A percentile compares a stretch with the other conserved stretches of the same genome.
These are phyloP conservation scores for Sebastes hopkinsi DNA, from an alignment of 2,797 vertebrate species.

Conservation along the genomic window DNA sequence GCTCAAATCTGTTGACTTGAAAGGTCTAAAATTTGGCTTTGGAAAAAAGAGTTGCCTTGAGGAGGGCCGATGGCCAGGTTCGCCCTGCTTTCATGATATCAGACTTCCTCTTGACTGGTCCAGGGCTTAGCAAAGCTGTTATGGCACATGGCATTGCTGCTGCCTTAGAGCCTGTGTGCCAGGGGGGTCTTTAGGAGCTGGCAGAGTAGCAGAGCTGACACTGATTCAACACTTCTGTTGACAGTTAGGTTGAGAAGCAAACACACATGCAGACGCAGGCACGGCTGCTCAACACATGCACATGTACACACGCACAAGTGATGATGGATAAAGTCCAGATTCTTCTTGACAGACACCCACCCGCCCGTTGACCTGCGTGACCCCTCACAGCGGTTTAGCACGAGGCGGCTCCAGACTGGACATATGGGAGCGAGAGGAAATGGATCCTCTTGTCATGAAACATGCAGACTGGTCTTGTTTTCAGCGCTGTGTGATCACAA, in stretches of 20 bases:
- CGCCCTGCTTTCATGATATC: conserved; percentile 26
- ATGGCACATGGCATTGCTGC: conserved; percentile 11
- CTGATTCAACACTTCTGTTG: conserved; percentile 50
- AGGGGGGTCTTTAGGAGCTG: conserved; percentile 43
- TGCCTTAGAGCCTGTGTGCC: conserved; percentile 32
- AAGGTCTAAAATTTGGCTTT: conserved; percentile 17
- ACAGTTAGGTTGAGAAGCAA: conserved; percentile 23
- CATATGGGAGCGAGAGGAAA: conserved; percentile 11
- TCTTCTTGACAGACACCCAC: conserved; percentile 32
- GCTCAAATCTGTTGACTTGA: conserved; percentile 22
- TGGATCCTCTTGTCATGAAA: conserved; percentile 17
- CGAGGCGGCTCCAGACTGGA: conserved; percentile 20
- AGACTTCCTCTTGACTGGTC: conserved; percentile 20
- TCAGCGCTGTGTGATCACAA: conserved; percentile 1
- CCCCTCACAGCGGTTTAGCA: conserved; percentile 24
- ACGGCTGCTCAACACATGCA: background rate
- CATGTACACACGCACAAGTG: background rate
- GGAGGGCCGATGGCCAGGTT: conserved; percentile 2
- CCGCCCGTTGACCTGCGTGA: conserved; percentile 18
- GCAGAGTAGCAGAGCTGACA: conserved; percentile 37
- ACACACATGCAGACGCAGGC: conserved; percentile 11
- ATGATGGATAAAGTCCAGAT: conserved; percentile 46
- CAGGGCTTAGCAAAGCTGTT: conserved; percentile 33
- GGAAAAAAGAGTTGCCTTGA: conserved; percentile 6
- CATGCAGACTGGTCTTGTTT: background rate